Evolutionary conservation across 2,113 vertebrate species (phyloP), one percentile per base, ranked within the genome.

Genomic region (Cynoglossus semilaevis): DNA sequence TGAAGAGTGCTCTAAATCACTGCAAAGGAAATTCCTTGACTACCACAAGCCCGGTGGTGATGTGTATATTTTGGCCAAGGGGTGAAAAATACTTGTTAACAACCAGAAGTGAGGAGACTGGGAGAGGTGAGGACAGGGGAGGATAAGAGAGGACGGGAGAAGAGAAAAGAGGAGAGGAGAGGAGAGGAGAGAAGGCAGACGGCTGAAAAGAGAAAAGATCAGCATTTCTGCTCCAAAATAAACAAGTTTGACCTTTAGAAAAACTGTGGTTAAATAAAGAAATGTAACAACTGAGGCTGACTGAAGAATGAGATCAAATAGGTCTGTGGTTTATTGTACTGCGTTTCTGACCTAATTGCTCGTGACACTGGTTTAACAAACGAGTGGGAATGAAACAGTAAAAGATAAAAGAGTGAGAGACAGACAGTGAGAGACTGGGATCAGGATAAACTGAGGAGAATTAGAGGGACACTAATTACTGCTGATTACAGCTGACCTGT

Each of bases 381-480:
- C 4, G 19, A 15, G 5, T 11, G 22, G 19, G 40, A 41, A 57
- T 11, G 7, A 59, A 9, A 66, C 34, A 37, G 6, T 53, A 35
- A 64, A 61, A 40, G 47, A 34, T 60, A 40, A 67, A 18, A 58
- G 40, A 37, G 37, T 43, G 19, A 44, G 43, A 58, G 19, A 48
- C n/a, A 10, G 14, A 46, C 29, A 35, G n/a, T 37, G 15, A 15
- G 15, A 15, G 1, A 34, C 29, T 52, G 48, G 52, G 22, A 2
- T 29, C 22, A 29, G 22, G 22, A 29, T 29, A 2, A 2, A 29
- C 22, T 29, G 2, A 29, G 63, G 18, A 65, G 55, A 67, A 85
- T 79, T 70, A 72, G 56, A 81, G 43, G 65, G 70, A 79, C 29
- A n/a, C 63, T 69, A 63, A 81, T 72, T 76, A 67, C 40, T 59